phyloP scores from a whole-genome alignment of 2,797 vertebrate species.

The Propithecus perrieri region DNA sequence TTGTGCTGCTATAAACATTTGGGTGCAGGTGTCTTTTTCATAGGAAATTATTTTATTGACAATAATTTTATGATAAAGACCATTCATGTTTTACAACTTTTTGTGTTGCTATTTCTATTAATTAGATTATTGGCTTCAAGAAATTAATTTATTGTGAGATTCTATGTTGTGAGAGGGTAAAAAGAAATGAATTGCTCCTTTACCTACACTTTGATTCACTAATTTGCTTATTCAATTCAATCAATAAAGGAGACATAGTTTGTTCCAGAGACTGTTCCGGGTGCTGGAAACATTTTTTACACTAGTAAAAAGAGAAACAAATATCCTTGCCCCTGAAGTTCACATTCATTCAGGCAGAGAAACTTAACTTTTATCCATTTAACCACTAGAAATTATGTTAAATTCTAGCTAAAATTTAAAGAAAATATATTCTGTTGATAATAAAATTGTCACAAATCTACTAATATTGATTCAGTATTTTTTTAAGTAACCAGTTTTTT shows the following conservation, averaged over 20 bases:
- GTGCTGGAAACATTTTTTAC: not conserved
- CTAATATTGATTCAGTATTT: not conserved
- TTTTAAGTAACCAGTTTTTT: not conserved
- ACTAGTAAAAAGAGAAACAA: not conserved
- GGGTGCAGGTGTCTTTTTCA: no score
- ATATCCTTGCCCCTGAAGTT: not conserved
- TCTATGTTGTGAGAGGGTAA: not conserved
- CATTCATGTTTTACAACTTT: constrained; percentile 40
- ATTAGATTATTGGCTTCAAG: constrained; percentile 62
- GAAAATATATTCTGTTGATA: not conserved
- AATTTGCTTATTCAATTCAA: not conserved
- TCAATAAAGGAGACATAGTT: not conserved
- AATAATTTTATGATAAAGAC: not conserved
- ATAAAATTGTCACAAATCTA: not conserved
- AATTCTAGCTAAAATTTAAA: not conserved
- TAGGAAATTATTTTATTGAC: not conserved
- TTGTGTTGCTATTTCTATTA: constrained; percentile 29
- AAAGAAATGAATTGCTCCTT: not conserved
- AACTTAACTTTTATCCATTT: not conserved
- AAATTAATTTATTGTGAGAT: constrained; percentile 11
- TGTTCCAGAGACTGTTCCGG: not conserved
- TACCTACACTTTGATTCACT: not conserved
- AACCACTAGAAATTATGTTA: not conserved
- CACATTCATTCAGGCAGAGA: not conserved
- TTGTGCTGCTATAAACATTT: no score